Conservation (phyloP, 2,888 invertebrate species). For the Gnatocerus cornutus region DNA sequence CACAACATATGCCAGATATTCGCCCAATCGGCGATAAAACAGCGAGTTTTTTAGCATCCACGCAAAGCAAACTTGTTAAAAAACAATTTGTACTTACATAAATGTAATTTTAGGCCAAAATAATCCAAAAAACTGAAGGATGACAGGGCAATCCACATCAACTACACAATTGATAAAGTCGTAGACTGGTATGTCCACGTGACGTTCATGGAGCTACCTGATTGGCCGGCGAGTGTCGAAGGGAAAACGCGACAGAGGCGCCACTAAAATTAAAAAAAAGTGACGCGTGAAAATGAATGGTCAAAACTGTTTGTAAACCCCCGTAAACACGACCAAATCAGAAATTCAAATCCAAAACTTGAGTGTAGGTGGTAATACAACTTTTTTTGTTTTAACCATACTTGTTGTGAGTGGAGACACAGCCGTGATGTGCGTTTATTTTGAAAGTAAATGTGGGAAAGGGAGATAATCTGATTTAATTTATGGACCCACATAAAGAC, state of each 20-base stretch:
- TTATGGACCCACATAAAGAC: no score
- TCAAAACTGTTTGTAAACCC: no score
- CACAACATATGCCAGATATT: constrained; percentile 22
- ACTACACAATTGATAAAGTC: constrained; percentile 56
- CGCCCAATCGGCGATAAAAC: neutral
- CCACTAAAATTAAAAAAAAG: neutral
- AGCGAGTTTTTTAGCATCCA: neutral
- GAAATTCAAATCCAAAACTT: no score
- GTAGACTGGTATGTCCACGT: constrained; percentile 44
- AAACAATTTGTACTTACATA: constrained; percentile 45
- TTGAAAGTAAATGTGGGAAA: no score
- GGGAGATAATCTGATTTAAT: no score
- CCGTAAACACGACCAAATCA: no score
- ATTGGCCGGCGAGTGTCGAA: constrained; percentile 20
- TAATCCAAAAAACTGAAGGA: constrained; percentile 55
- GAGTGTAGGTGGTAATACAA: no score
- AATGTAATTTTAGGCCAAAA: constrained; percentile 49
- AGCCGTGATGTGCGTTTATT: no score
- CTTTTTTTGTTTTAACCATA: no score
- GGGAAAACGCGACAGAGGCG: constrained; percentile 6
- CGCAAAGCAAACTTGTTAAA: neutral
- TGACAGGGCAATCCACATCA: constrained; percentile 63
- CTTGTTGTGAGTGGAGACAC: no score
- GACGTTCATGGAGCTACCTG: neutral
- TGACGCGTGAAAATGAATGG: neutral